A percentile compares a stretch with the other conserved stretches of the same genome.
Conservation (phyloP, 2,113 vertebrate genomes). For the Patagioenas fasciata region DNA sequence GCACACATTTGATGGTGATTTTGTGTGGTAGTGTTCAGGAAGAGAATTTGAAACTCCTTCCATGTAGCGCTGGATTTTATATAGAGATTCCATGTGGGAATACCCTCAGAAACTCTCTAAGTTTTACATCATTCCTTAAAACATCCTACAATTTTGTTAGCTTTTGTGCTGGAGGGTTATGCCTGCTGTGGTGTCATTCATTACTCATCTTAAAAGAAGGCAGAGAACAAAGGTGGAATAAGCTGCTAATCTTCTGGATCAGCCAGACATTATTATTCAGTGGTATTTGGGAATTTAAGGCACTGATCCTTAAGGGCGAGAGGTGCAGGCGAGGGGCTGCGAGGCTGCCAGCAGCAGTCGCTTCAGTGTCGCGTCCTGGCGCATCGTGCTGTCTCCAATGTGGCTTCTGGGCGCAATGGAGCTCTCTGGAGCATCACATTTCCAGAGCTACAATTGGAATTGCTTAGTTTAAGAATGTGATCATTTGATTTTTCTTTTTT, state of each 20-base stretch:
- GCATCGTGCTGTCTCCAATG: neutral
- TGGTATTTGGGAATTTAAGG: neutral
- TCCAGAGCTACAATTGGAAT: constrained; percentile 48
- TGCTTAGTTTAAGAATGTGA: neutral
- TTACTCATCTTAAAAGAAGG: constrained; percentile 36
- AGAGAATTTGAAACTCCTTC: neutral
- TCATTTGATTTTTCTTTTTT: neutral
- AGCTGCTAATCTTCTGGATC: constrained; percentile 39
- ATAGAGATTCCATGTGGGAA: neutral
- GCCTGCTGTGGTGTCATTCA: constrained; percentile 33
- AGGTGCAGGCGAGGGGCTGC: neutral
- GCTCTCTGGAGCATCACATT: constrained; percentile 23
- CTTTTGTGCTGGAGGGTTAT: neutral
- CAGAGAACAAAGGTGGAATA: constrained; percentile 48
- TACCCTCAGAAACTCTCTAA: neutral
- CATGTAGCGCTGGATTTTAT: neutral
- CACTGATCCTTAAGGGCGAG: neutral
- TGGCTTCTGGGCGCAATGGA: constrained; percentile 16
- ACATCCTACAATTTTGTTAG: neutral
- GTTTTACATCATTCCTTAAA: constrained; percentile 9
- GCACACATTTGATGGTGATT: neutral
- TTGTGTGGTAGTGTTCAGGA: neutral
- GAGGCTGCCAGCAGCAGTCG: neutral
- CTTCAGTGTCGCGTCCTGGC: neutral
- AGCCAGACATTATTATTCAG: neutral